phyloP scores from a whole-genome alignment of 2,113 vertebrate genomes.

The Pseudolaguvia tuberculata region DNA sequence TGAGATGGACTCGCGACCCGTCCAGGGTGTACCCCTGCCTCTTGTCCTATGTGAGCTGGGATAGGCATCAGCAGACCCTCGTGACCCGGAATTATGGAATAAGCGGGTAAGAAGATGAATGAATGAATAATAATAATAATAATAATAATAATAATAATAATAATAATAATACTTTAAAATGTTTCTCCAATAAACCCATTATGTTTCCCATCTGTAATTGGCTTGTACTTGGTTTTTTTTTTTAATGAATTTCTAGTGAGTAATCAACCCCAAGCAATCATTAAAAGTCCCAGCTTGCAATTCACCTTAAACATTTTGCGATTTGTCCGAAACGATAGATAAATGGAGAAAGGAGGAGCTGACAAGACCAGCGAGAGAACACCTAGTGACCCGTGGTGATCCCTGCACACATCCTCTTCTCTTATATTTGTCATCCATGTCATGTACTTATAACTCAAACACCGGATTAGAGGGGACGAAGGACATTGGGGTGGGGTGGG shows the following conservation, averaged over 20 bases:
- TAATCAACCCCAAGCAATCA: conserved; percentile 18
- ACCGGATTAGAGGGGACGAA: conserved; percentile 38
- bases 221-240: conserved; percentile 6
- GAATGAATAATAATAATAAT: background rate
- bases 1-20: too few relatives aligned
- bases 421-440: conserved; percentile 60
- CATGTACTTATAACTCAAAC: conserved; percentile 63
- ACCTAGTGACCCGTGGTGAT: conserved; percentile 12
- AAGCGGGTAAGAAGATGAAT: too few relatives aligned
- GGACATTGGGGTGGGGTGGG: conserved; percentile 27
- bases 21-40: too few relatives aligned
- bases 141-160: conserved; percentile 2
- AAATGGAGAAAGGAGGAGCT: background rate
- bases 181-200: conserved; percentile 7
- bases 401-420: conserved; percentile 50
- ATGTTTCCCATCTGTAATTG: background rate
- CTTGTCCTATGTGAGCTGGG: too few relatives aligned
- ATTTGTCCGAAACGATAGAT: conserved; percentile 27
- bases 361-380: conserved; percentile 6
- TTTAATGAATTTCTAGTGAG: conserved; percentile 4
- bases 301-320: conserved; percentile 36
- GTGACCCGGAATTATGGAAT: too few relatives aligned
- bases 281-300: conserved; percentile 19
- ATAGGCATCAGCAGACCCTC: too few relatives aligned
- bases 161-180: background rate